Base-by-base conservation (phyloP, 1,140 invertebrate genomes). In the Apolygus lucorum region DNA sequence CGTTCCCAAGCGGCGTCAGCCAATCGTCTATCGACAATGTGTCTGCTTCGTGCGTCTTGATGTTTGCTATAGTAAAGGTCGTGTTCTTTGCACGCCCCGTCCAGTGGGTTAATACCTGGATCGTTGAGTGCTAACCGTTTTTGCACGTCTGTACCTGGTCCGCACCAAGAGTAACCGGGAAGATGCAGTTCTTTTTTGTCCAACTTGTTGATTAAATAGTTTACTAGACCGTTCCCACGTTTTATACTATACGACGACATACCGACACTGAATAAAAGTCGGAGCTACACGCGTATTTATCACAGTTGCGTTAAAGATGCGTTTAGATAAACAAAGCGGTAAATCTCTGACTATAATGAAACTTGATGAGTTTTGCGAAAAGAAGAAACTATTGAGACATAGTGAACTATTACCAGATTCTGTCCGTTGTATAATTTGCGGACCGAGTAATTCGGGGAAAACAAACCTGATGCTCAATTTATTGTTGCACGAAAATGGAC, bases 21-120 rank as follows among this genome's bases (percentile, higher is more conserved):
- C n/a, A n/a, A n/a, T n/a, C n/a, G n/a, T n/a, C n/a, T n/a, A n/a
- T n/a, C n/a, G n/a, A n/a, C n/a, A n/a, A n/a, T n/a, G n/a, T n/a
- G n/a, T n/a, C n/a, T n/a, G n/a, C n/a, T n/a, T n/a, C n/a, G n/a
- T n/a, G n/a, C n/a, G n/a, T n/a, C n/a, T n/a, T n/a, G n/a, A n/a
- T n/a, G n/a, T n/a, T n/a, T n/a, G n/a, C n/a, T n/a, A n/a, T 82
- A 82, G 2, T 75, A 74, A 65, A 82, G 80, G 74, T 81, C 78
- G 70, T 82, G 82, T 28, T 77, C 67, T 73, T 78, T 79, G 68
- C 80, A 81, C n/a, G 77, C 75, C 65, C 73, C 27, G 73, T 83
- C 81, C 27, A 82, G 74, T 27, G 59, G 66, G 76, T 82, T 82
- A 26, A 82, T 76, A 34, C 78, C 77, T 34, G 49, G 27, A 77